Conservation (phyloP, 2,797 vertebrate genomes). For the Phoxinus dragarum region DNA sequence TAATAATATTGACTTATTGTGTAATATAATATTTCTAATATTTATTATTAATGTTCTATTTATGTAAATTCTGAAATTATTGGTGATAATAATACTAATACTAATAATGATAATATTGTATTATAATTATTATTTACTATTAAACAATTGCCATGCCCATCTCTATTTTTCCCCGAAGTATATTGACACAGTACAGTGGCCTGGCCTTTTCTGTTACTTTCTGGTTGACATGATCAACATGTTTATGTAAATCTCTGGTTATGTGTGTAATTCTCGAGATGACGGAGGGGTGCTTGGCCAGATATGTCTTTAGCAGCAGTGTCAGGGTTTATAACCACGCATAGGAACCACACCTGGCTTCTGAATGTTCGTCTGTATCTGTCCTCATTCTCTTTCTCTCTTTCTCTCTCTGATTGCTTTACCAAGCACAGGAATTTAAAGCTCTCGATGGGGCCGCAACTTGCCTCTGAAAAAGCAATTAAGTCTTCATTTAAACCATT, state of each 20-base stretch:
- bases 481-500: conserved; percentile 75
- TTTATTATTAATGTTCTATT: neutral
- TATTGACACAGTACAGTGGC: neutral
- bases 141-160: neutral
- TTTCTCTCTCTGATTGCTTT: conserved; percentile 75
- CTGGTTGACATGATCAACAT: neutral
- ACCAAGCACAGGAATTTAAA: conserved; percentile 80
- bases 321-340: conserved; percentile 38
- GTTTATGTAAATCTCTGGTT: neutral
- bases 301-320: conserved; percentile 42
- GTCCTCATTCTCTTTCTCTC: conserved; percentile 39
- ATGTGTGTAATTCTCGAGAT: neutral
- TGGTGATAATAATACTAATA: neutral
- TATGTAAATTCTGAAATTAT: neutral
- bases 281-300: neutral
- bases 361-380: conserved; percentile 22
- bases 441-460: conserved; percentile 75
- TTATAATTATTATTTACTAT: neutral
- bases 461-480: conserved; percentile 80
- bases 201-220: neutral
- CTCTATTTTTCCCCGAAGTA: neutral
- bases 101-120: neutral
- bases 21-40: neutral
- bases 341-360: conserved; percentile 62
- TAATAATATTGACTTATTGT: neutral